Percentiles rank a stretch among this genome's conserved stretches.
Evolutionary conservation across 1,140 invertebrate genomes (phyloP).

Genomic region (Protaetia brevitarsis): DNA sequence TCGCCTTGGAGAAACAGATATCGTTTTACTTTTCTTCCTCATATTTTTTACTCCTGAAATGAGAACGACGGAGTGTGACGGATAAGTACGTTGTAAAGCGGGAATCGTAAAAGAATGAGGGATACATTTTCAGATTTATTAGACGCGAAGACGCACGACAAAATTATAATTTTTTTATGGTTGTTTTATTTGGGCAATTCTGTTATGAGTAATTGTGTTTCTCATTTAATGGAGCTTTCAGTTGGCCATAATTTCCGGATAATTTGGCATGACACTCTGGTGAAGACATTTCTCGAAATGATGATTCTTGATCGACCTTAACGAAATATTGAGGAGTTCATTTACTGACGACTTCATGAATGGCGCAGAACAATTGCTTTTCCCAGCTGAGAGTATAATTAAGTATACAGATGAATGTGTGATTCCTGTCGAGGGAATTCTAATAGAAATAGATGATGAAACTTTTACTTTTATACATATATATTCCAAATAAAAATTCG

Average conservation of each 20-base stretch:
- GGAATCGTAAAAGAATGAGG: neutral
- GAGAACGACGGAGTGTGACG: neutral
- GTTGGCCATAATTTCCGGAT: neutral
- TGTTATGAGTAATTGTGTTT: slow-evolving; percentile 13
- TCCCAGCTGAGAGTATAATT: no score
- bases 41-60: neutral
- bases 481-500: no score
- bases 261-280: neutral
- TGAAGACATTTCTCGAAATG: neutral
- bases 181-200: slow-evolving; percentile 2
- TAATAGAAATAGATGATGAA: no score
- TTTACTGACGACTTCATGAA: no score
- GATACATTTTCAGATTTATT: neutral
- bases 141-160: neutral
- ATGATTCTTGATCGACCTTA: neutral
- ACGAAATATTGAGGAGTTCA: neutral
- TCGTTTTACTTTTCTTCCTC: neutral
- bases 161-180: slow-evolving; percentile 8
- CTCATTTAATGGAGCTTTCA: neutral
- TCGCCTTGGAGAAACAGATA: neutral
- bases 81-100: neutral
- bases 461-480: no score
- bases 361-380: no score
- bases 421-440: no score
- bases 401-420: no score